These are phyloP conservation scores for Oscheius sp. DNA, from an alignment of 2,888 invertebrate species.

Conservation along the genomic window DNA sequence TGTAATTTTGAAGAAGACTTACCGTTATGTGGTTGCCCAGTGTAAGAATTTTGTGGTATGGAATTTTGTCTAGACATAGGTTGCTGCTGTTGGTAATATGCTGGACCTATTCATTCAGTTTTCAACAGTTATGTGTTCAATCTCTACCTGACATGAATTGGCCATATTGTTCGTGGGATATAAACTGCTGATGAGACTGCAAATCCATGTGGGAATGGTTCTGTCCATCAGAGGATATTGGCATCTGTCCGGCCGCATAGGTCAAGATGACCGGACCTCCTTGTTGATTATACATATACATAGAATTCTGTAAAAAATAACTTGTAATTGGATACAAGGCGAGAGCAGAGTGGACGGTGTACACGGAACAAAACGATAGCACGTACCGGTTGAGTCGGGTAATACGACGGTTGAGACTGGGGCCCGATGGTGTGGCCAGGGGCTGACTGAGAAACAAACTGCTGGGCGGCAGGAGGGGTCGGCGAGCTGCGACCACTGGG, in stretches of 20 bases:
- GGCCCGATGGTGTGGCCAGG: background rate
- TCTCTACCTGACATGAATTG: slow-evolving; percentile 8
- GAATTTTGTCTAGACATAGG: slow-evolving; percentile 38
- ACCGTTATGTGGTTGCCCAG: background rate
- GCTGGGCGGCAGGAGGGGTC: slow-evolving; percentile 25
- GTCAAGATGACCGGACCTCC: background rate
- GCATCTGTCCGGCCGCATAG: background rate
- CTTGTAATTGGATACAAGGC: background rate
- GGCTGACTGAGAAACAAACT: slow-evolving; percentile 16
- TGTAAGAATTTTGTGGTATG: slow-evolving; percentile 26
- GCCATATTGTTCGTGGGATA: slow-evolving; percentile 21
- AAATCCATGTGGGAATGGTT: slow-evolving; percentile 21
- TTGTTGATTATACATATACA: slow-evolving; percentile 28
- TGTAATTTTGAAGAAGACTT: background rate
- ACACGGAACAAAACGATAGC: background rate
- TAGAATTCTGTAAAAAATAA: slow-evolving; percentile 12
- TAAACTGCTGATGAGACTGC: slow-evolving; percentile 16
- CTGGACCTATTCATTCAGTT: background rate
- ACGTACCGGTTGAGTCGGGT: slow-evolving; percentile 19
- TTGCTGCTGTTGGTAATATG: slow-evolving; percentile 29
- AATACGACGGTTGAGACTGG: slow-evolving; percentile 1
- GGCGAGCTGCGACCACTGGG: slow-evolving; percentile 18
- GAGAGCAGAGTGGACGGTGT: background rate
- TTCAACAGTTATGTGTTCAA: background rate
- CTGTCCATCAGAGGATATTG: slow-evolving; percentile 15